Evolutionary conservation across 2,888 invertebrate species (phyloP), one percentile per base, ranked within the genome.

Genomic region (Nasonovia ribisnigri): DNA sequence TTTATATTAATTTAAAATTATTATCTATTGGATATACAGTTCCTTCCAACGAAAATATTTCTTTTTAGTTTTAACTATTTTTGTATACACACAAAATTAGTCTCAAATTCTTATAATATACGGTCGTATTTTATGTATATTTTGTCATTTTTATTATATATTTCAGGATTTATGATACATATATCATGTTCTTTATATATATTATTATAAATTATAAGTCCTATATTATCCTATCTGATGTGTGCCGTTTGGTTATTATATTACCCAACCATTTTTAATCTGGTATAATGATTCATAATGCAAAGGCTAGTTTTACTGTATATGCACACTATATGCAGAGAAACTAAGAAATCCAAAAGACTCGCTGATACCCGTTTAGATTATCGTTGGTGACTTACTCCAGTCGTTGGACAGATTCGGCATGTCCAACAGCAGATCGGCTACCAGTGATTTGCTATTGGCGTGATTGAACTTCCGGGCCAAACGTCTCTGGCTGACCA

Each of bases 381-480:
- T 36, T 36, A 20, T 20, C 6, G 20, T 20, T 2, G 43, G n/a
- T 87, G 0, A 86, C 84, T 16, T 84, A 93, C 93, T 67, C 93
- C 90, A 93, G 48, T 86, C 86, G 29, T 67, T 48, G 6, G 93
- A 51, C 36, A 93, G 42, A 24, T 93, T 86, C 3, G 93, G 93
- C 93, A 93, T 93, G 60, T 93, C 93, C 51, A 93, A 51, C 67
- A 90, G n/a, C 20, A 84, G 11, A 60, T 93, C 90, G 67, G 90
- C 60, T 24, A 43, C 29, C 11, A 20, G 46, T 29, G 29, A 26
- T 48, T 43, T 67, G 3, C 48, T 57, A 10, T 8, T 60, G 8
- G 26, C 13, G 29, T 48, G 5, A 20, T 86, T 42, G 26, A 20
- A 51, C n/a, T 93, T 93, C 11, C 86, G 60, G 42, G 92, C 92